A percentile compares a stretch with the other conserved stretches of the same genome.
Conservation (phyloP, 2,797 vertebrate species). For the Tokudaia muenninki region DNA sequence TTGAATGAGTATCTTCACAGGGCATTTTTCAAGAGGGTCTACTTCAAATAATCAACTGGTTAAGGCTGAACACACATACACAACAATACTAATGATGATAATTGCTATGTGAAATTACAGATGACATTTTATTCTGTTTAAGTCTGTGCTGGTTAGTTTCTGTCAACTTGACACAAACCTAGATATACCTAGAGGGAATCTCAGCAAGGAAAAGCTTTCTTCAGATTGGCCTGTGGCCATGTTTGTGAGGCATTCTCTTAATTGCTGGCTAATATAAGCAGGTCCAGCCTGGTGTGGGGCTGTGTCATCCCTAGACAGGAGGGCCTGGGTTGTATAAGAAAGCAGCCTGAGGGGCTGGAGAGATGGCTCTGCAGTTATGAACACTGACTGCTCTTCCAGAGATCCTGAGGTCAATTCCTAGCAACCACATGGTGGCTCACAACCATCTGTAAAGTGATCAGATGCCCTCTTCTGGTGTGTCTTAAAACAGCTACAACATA, state of each 20-base stretch:
- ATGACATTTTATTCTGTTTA: not conserved
- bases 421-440: too few relatives aligned
- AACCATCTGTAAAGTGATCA: too few relatives aligned
- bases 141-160: not conserved
- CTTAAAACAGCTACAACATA: too few relatives aligned
- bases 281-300: not conserved
- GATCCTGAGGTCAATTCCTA: too few relatives aligned
- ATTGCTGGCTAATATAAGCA: not conserved
- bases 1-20: not conserved
- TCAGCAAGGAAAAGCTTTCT: not conserved
- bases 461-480: too few relatives aligned
- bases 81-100: not conserved
- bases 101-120: not conserved
- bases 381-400: too few relatives aligned
- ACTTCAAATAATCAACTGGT: not conserved
- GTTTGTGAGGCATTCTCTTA: not conserved
- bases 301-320: not conserved
- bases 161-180: not conserved
- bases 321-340: not conserved
- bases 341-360: too few relatives aligned
- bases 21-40: not conserved
- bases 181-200: not conserved
- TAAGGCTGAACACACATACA: not conserved
- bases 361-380: too few relatives aligned
- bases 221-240: not conserved